Conservation (phyloP, 1,140 invertebrate genomes). For the Apis laboriosa region DNA sequence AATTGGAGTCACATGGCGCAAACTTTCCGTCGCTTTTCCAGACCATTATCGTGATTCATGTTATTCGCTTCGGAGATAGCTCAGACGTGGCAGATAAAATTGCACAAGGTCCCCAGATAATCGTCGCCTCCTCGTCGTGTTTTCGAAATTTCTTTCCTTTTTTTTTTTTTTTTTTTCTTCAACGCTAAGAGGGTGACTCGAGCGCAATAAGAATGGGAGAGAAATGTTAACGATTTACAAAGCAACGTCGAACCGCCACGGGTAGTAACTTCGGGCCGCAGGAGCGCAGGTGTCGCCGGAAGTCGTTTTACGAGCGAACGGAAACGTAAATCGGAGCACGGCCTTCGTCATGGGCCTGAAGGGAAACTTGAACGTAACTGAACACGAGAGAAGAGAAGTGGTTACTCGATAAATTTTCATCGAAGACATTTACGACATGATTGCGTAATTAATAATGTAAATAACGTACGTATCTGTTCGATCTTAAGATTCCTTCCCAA, state of each 20-base stretch:
- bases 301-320: constrained; percentile 62
- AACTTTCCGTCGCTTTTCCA: constrained; percentile 12
- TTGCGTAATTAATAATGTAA: no score
- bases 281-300: constrained; percentile 62
- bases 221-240: constrained; percentile 50
- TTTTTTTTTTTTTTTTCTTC: no score
- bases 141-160: neutral
- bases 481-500: no score
- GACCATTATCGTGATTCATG: constrained; percentile 16
- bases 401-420: constrained; percentile 31
- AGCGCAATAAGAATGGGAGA: neutral
- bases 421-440: no score
- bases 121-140: no score
- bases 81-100: constrained; percentile 20
- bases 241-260: constrained; percentile 55
- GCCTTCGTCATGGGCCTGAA: constrained; percentile 53
- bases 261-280: constrained; percentile 56
- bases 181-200: no score
- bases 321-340: constrained; percentile 68
- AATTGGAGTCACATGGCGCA: neutral
- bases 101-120: constrained; percentile 18
- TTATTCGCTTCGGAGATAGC: constrained; percentile 1
- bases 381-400: constrained; percentile 19
- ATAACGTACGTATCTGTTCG: no score
- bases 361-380: constrained; percentile 8